Evolutionary conservation across 1,140 invertebrate genomes (phyloP).

Genomic region (Rhopalosiphum maidis): DNA sequence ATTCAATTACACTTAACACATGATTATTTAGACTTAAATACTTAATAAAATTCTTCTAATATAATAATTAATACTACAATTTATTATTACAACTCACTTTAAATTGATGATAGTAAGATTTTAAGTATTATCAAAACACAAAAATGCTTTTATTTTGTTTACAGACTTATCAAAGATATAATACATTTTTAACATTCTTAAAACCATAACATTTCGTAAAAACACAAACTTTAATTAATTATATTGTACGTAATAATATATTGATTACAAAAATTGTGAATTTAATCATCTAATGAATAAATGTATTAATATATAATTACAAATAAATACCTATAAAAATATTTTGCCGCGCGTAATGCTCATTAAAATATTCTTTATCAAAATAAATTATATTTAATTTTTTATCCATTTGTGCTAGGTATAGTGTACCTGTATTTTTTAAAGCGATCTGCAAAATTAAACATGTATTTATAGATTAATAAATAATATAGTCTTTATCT

Average conservation of each 20-base stretch:
- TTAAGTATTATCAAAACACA: not conserved
- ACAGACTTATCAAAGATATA: not conserved
- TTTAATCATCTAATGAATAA: not conserved
- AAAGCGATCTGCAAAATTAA: not conserved
- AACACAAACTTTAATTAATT: not conserved
- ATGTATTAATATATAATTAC: not conserved
- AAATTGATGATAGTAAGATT: not conserved
- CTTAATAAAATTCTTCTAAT: not conserved
- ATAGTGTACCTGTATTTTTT: not conserved
- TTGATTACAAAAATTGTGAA: not conserved
- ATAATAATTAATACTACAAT: not conserved
- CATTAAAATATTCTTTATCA: constrained; percentile 14
- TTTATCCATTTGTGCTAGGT: not conserved
- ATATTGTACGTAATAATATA: not conserved
- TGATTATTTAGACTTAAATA: not conserved
- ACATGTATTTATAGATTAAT: not conserved
- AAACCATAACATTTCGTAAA: not conserved
- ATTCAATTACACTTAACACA: not conserved
- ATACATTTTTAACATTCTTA: not conserved
- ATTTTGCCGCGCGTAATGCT: not conserved
- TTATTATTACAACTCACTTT: not conserved
- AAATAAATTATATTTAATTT: not conserved
- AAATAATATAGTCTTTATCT: not conserved
- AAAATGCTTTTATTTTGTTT: not conserved
- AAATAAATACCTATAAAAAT: not conserved